A percentile compares a stretch with the other conserved stretches of the same genome.
Conservation (phyloP, 2,113 vertebrate species). For the Chrysemys picta region DNA sequence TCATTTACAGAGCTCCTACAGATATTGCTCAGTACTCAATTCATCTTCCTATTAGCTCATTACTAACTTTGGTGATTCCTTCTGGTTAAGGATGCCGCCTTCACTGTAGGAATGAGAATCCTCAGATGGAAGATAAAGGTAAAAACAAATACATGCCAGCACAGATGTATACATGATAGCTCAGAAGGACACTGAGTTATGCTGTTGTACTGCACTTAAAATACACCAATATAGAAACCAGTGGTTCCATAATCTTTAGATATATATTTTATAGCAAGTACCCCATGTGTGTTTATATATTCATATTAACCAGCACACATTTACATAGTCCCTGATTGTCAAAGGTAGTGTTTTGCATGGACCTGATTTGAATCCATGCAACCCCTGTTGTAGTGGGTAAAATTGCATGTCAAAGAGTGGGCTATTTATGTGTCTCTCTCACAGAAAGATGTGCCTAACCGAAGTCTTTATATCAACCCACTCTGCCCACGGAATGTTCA, state of each 20-base stretch:
- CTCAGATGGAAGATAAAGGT: slow-evolving; percentile 10
- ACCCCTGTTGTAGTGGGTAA: not conserved
- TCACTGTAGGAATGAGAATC: not conserved
- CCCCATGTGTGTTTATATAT: not conserved
- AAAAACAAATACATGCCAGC: not conserved
- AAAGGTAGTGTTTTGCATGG: not conserved
- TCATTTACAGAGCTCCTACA: slow-evolving; percentile 57
- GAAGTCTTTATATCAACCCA: fast-evolving
- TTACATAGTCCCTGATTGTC: not conserved
- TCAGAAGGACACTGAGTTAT: not conserved
- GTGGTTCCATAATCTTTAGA: not conserved
- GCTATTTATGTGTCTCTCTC: not conserved
- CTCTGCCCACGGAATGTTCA: not conserved
- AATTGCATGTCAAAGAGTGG: not conserved
- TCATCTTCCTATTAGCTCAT: slow-evolving; percentile 41
- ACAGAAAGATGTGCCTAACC: not conserved
- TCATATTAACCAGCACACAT: not conserved
- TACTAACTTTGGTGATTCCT: slow-evolving; percentile 42
- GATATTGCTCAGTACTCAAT: slow-evolving; percentile 47
- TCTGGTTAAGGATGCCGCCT: slow-evolving; percentile 14
- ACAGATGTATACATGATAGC: not conserved
- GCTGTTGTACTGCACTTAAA: not conserved
- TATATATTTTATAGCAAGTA: not conserved
- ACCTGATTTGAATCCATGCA: not conserved
- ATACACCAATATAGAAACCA: not conserved